Base-by-base conservation (phyloP, 2,888 invertebrate species). In the Nemotelus pantherinus region DNA sequence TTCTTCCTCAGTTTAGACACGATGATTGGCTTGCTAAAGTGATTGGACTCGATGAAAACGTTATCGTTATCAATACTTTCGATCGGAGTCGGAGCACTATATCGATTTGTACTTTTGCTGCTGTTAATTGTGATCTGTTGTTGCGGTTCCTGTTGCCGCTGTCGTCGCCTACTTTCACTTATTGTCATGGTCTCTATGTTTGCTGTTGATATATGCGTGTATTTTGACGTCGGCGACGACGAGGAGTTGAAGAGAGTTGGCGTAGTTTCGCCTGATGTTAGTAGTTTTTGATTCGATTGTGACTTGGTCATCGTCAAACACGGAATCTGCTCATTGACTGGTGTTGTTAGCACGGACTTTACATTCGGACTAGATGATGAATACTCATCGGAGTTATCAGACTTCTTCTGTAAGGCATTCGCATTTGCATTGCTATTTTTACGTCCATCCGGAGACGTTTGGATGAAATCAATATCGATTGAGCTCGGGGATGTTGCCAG, bases 311-410 rank as follows among this genome's bases (percentile, higher is more conserved):
- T 41, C 25, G 65, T 10, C 67, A 45, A 55, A 2, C 50, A 48
- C 44, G 81, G 81, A 25, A 79, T 72, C 63, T 77, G 78, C 60
- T 82, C 82, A 79, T 81, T 81, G 4, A 81, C 79, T 76, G 81
- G 81, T 57, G 82, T 81, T 39, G 80, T 81, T 77, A 81, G 77
- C 58, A 81, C 77, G 70, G 82, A 82, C 77, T 80, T 81, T 55
- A 77, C 77, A 76, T 79, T 79, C 58, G 81, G 81, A 80, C 81
- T 81, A 80, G 80, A 80, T 55, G 81, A 80, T 74, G 82, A 82
- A 68, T 79, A 79, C 78, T 80, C 80, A 75, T 81, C 81, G 65
- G 81, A 81, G 77, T 80, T 79, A 64, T 80, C 80, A 74, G 77
- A 77, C 58, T 76, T 79, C 70, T 79, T 78, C 47, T 74, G 78